Evolutionary conservation across 2,797 vertebrate species (phyloP).

Genomic region (Tiaroga cobitis): DNA sequence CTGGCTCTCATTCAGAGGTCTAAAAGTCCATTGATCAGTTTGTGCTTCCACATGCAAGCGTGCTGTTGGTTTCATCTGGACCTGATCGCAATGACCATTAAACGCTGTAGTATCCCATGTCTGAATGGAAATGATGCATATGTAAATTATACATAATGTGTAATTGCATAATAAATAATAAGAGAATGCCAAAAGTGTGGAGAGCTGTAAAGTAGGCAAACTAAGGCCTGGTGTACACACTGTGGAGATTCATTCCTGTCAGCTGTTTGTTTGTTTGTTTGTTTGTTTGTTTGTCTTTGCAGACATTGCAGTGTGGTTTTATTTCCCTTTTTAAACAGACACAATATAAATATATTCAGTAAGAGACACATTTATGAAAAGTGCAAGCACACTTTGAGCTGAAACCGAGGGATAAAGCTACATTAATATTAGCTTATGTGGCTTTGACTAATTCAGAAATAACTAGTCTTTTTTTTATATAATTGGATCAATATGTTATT

Average conservation of each 20-base stretch:
- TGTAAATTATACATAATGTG: too few relatives aligned
- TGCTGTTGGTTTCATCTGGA: background rate
- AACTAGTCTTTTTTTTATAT: background rate
- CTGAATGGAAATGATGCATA: background rate
- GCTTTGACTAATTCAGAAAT: background rate
- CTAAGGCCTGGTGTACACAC: background rate
- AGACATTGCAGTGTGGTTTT: conserved; percentile 14
- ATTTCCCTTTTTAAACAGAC: background rate
- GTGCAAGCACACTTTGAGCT: background rate
- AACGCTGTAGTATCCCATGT: background rate
- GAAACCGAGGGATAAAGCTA: background rate
- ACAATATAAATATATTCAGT: background rate
- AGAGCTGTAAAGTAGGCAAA: background rate
- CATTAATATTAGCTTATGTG: background rate
- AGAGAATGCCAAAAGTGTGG: background rate
- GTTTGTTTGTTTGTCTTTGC: background rate
- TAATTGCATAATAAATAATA: background rate
- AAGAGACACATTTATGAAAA: background rate
- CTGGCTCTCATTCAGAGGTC: too few relatives aligned
- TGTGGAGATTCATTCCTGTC: background rate
- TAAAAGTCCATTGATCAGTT: background rate
- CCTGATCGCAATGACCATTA: background rate
- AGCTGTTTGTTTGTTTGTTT: background rate
- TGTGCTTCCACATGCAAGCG: background rate
- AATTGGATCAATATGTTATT: background rate